A percentile compares a stretch with the other conserved stretches of the same genome.
Conservation (phyloP, 2,888 invertebrate species). For the Ditula angustiorana region DNA sequence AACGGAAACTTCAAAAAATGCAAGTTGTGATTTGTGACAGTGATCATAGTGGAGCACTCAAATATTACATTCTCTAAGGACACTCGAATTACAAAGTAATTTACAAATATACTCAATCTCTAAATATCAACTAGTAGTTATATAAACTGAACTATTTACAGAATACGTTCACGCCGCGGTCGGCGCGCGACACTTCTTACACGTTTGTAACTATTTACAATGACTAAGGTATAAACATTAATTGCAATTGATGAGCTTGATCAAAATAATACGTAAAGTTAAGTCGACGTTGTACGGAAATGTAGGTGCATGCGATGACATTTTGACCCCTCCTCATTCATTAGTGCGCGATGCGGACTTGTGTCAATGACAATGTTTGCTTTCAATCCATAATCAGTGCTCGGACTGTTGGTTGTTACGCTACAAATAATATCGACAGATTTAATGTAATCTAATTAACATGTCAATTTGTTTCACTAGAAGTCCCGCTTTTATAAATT, state of each 20-base stretch:
- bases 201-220: slow-evolving; percentile 82
- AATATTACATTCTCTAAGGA: slow-evolving; percentile 72
- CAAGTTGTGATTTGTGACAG: slow-evolving; percentile 83
- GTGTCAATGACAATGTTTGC: slow-evolving; percentile 1
- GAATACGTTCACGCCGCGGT: slow-evolving; percentile 72
- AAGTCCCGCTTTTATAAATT: no score
- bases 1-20: slow-evolving; percentile 71
- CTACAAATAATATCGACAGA: slow-evolving; percentile 1
- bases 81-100: slow-evolving; percentile 80
- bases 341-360: neutral
- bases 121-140: slow-evolving; percentile 73
- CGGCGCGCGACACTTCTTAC: slow-evolving; percentile 72
- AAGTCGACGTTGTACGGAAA: slow-evolving; percentile 35
- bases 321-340: slow-evolving; percentile 6
- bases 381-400: neutral
- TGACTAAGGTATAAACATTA: slow-evolving; percentile 78
- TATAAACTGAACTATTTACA: slow-evolving; percentile 83
- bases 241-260: slow-evolving; percentile 81
- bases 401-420: neutral
- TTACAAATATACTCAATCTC: slow-evolving; percentile 82
- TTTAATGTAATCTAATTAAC: neutral
- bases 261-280: slow-evolving; percentile 72
- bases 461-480: no score
- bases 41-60: slow-evolving; percentile 75
- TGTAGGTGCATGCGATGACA: neutral